A percentile compares a stretch with the other conserved stretches of the same genome.
Evolutionary conservation across 2,888 invertebrate species (phyloP).

Genomic region (Oscheius sp.): DNA sequence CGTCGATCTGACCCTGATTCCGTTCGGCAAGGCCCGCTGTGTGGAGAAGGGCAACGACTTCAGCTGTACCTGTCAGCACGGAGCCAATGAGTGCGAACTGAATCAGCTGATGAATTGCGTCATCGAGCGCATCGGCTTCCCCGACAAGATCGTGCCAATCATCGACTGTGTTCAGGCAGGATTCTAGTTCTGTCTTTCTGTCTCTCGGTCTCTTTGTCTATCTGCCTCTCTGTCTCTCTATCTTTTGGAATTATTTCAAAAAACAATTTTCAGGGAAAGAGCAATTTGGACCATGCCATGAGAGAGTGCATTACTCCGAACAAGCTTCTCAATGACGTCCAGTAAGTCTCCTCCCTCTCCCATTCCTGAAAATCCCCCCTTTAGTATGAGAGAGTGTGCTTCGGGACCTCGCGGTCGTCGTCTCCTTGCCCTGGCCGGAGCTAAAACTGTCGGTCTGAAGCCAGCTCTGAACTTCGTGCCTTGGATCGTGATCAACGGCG

Average conservation of each 20-base stretch:
- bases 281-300: slow-evolving; percentile 56
- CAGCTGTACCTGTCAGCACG: slow-evolving; percentile 71
- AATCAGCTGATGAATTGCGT: slow-evolving; percentile 73
- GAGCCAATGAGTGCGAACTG: slow-evolving; percentile 67
- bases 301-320: slow-evolving; percentile 52
- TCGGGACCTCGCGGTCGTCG: slow-evolving; percentile 62
- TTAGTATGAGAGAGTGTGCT: slow-evolving; percentile 65
- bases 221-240: neutral
- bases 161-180: slow-evolving; percentile 63
- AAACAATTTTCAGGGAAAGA: slow-evolving; percentile 33
- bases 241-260: neutral
- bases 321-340: slow-evolving; percentile 26
- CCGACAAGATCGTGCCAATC: slow-evolving; percentile 62
- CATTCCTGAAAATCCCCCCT: slow-evolving; percentile 17
- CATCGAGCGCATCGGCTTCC: slow-evolving; percentile 63
- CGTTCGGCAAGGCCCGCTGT: slow-evolving; percentile 72
- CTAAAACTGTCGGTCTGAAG: slow-evolving; percentile 47
- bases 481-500: slow-evolving; percentile 71
- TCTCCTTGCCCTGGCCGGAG: slow-evolving; percentile 68
- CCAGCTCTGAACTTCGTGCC: slow-evolving; percentile 71
- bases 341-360: slow-evolving; percentile 19
- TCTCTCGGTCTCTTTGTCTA: neutral
- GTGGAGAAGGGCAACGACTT: slow-evolving; percentile 58
- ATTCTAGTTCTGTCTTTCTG: neutral
- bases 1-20: slow-evolving; percentile 65